Percentiles rank a stretch among this genome's conserved stretches.
These are phyloP conservation scores for Clarias laeviceps DNA, from an alignment of 2,797 vertebrate species.

Conservation along the genomic window DNA sequence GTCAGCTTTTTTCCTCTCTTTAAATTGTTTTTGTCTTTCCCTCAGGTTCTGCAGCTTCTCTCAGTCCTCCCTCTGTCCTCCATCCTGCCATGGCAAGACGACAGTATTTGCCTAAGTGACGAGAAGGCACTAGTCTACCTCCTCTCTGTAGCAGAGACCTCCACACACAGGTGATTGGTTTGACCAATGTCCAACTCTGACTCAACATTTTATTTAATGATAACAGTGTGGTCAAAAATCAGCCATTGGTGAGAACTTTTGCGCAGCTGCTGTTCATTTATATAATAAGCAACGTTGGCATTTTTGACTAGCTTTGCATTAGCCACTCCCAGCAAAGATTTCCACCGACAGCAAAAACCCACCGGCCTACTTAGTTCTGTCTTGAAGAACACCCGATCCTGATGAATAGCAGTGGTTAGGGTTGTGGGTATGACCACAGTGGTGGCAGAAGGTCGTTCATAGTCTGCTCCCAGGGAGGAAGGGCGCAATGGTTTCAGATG, in stretches of 20 bases:
- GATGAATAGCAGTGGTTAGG: slow-evolving; percentile 45
- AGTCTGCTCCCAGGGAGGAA: slow-evolving; percentile 42
- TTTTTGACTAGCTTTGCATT: not conserved
- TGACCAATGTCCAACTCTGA: not conserved
- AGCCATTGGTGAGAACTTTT: not conserved
- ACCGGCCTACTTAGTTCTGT: slow-evolving; percentile 24
- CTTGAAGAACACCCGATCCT: slow-evolving; percentile 44
- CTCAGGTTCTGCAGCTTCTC: slow-evolving; percentile 83
- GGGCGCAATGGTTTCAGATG: slow-evolving; percentile 46
- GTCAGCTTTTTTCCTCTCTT: not conserved
- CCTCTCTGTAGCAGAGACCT: slow-evolving; percentile 73
- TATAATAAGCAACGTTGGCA: not conserved
- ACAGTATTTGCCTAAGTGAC: slow-evolving; percentile 66
- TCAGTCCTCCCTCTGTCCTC: slow-evolving; percentile 69
- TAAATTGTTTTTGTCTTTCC: slow-evolving; percentile 7
- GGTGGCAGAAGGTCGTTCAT: slow-evolving; percentile 40
- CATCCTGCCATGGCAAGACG: slow-evolving; percentile 75
- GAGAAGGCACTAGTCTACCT: slow-evolving; percentile 79
- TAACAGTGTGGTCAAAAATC: not conserved
- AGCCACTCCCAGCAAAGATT: slow-evolving; percentile 34
- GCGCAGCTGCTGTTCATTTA: slow-evolving; percentile 25
- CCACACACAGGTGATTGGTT: slow-evolving; percentile 78
- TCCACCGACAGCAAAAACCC: slow-evolving; percentile 28
- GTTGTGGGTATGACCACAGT: slow-evolving; percentile 42
- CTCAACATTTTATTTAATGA: not conserved